Evolutionary conservation across 2,113 vertebrate species (phyloP), one percentile per base, ranked within the genome.

Genomic region (Silurus glanis): DNA sequence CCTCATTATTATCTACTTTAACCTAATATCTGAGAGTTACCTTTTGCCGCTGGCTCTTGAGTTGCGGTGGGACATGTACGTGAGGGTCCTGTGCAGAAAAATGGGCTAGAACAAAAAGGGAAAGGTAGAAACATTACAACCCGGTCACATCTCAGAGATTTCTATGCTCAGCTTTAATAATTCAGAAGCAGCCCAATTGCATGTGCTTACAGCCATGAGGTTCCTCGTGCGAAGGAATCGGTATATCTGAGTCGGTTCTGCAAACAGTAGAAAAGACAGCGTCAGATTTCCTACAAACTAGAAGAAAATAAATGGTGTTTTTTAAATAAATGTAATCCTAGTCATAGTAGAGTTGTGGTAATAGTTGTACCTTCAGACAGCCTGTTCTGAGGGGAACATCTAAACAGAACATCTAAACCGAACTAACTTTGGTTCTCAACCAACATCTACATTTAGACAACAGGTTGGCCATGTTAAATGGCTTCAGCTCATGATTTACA

Each of bases 181-280:
- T 78, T 61, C 49, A 19, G 19, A 74, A 55, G 6, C 13, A 37
- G 19, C 0, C 80, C 14, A 2, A 3, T 21, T 4, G 19, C 2
- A 51, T 47, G 8, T 81, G 96, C 97, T 98, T 94, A 99, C 98
- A 88, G 98, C 97, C 88, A 99, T 99, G 86, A 99, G 93, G 95
- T 99, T 99, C 92, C 98, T 96, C 76, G 98, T 99, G 90, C 98
- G 96, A 58, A 99, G 97, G 94, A 99, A 99, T 94, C 98, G 95
- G 94, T 99, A 99, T 93, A 99, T 99, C 92, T 99, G 98, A 37
- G 98, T 99, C 53, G 98, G 98, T 90, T 99, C 98, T 99, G 94
- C n/a, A 88, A 93, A 79, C 13, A 78, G 28, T 85, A 0, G n/a
- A 66, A 45, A 12, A 71, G 19, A 37, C 37, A 37, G 37, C 37